A percentile compares a stretch with the other conserved stretches of the same genome.
Evolutionary conservation across 2,113 vertebrate genomes (phyloP).

Genomic region (Andinoacara biseriatus): DNA sequence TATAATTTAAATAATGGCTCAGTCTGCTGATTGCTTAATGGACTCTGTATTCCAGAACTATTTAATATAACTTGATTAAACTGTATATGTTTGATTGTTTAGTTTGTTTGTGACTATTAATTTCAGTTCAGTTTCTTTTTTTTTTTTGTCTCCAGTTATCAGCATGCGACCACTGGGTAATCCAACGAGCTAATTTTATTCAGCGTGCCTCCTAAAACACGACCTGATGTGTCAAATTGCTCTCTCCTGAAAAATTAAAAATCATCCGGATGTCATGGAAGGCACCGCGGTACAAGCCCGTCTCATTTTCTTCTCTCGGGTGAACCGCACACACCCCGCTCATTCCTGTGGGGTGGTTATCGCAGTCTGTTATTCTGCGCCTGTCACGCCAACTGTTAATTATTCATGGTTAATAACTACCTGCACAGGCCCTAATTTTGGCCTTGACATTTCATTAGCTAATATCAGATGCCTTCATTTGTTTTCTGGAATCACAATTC

Average conservation of each 20-base stretch:
- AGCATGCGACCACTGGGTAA: conserved; percentile 1
- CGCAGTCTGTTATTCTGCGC: conserved; percentile 27
- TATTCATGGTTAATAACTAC: conserved; percentile 61
- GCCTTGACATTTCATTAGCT: conserved; percentile 56
- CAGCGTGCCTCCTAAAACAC: conserved; percentile 30
- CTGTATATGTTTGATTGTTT: neutral
- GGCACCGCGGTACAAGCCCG: neutral
- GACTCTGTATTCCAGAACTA: neutral
- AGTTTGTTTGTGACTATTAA: neutral
- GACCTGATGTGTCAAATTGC: conserved; percentile 39
- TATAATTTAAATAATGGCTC: conserved; percentile 5
- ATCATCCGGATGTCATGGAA: conserved; percentile 35
- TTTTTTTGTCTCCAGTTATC: neutral
- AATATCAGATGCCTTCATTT: conserved; percentile 41
- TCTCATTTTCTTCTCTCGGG: conserved; percentile 27
- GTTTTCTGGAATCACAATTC: conserved; percentile 32
- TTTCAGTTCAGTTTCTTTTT: neutral
- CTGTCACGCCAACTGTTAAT: conserved; percentile 51
- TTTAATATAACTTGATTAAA: neutral
- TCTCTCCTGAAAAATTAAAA: conserved; percentile 50
- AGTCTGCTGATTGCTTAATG: neutral
- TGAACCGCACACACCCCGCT: neutral
- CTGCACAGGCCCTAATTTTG: conserved; percentile 33
- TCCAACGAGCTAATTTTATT: conserved; percentile 18
- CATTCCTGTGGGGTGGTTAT: conserved; percentile 42